Evolutionary conservation across 2,797 vertebrate species (phyloP), one percentile per base, ranked within the genome.

Genomic region (Morelia viridis): DNA sequence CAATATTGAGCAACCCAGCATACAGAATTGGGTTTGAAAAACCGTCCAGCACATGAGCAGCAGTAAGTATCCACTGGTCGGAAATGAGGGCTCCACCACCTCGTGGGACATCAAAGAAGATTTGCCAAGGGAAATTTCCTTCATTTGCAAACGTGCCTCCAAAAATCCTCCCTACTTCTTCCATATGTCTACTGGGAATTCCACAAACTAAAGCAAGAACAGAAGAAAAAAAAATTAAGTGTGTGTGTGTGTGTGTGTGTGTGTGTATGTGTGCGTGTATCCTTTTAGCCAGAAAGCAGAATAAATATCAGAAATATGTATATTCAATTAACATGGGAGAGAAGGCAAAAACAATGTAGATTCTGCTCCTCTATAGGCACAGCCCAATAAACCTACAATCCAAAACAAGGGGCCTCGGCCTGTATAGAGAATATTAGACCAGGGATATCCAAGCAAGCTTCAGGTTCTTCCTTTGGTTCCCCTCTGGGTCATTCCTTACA

Each of bases 21-120:
- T 96, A 96, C 96, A 98, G 96, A 0, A 2, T 1, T 2, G 97
- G 97, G 0, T 89, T 61, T 0, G 28, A 13, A 0, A 41, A 71
- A 0, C 0, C 62, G 0, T 98, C 97, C 83, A 99, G 96, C 0
- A 99, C 98, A 0, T 99, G 98, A 85, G 99, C 99, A 2, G 99
- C 98, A 0, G 99, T 99, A 92, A 99, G 94, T 2, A 99, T 98
- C 99, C 99, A 99, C 1, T 94, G 96, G 90, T 99, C 98, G 1
- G 95, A 98, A 84, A 99, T 98, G 89, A 99, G 97, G 3, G 98
- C 97, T 0, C 98, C 99, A 0, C 97, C 97, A n/a, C 97, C 99
- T 95, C 12, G 41, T 0, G 97, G 96, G 0, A 0, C 0, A 3
- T 0, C 10, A 3, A 97, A 97, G 5, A 97, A 95, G 60, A 99